Base-by-base conservation (phyloP, 1,140 invertebrate species). In the Diabrotica undecimpunctata region DNA sequence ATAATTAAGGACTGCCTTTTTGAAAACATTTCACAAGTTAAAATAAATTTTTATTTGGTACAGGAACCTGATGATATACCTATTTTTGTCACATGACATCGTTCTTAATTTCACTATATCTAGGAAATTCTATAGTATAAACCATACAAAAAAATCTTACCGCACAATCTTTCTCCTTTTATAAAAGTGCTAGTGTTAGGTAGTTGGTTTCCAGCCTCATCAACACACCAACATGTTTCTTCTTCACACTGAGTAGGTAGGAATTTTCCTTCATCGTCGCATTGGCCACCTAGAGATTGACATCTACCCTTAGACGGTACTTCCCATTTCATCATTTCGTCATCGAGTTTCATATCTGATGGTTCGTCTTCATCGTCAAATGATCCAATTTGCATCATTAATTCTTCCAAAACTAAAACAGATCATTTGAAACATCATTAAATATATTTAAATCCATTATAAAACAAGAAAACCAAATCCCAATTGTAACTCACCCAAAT, bases 161-260 rank as follows among this genome's bases (percentile, higher is more conserved):
- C 73, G 74, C 87, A 88, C 46, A 81, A 79, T 60, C 80, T 82
- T 41, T 83, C 81, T 53, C 85, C 87, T 75, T 81, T 86, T 61
- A 83, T 78, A 78, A 93, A 88, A 39, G 86, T 82, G 70, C 86
- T 81, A 4, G 84, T 83, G 25, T 85, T 79, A 66, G 85, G 81
- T 2, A 91, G 75, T 68, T 90, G 88, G 79, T 92, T 92, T 8
- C 92, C 92, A 0, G 90, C 90, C 65, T 91, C 90, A 77, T 94
- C 91, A 5, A 93, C 91, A 77, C 92, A 94, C 91, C 91, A 94
- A 76, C 92, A 94, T 35, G 83, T 84, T 1, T 85, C 85, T 2
- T 84, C 83, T 38, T 86, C 86, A 72, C 91, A 93, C 72, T 93
- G 91, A 0, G 84, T 87, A 0, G 91, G 85, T 3, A 86, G 80